Evolutionary conservation across 2,888 invertebrate species (phyloP).

Genomic region (Drosophila colorata): DNA sequence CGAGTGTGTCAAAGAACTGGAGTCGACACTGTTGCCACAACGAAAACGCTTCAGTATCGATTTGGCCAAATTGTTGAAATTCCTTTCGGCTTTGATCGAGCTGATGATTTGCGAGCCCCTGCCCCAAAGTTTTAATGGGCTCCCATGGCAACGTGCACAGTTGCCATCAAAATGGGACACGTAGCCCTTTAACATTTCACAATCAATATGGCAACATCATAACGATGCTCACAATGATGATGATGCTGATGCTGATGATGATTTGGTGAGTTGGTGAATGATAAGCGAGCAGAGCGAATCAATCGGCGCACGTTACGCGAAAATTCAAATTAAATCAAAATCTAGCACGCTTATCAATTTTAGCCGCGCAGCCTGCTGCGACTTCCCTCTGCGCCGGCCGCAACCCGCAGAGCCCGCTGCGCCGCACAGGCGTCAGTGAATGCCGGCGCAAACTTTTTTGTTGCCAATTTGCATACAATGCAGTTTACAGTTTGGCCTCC

Average conservation of each 20-base stretch:
- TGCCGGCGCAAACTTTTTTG: conserved; percentile 52
- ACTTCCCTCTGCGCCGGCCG: not conserved
- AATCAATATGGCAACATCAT: not conserved
- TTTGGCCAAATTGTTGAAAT: conserved; percentile 54
- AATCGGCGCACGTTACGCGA: conserved; percentile 27
- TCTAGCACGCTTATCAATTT: conserved; percentile 70
- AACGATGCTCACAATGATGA: conserved; percentile 2
- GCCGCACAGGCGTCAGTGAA: conserved; percentile 20
- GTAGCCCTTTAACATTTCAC: conserved; percentile 42
- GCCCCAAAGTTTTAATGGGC: conserved; percentile 64
- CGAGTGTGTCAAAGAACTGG: conserved; percentile 12
- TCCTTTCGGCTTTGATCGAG: conserved; percentile 27
- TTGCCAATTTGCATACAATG: conserved; percentile 74
- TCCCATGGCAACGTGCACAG: conserved; percentile 32
- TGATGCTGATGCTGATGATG: conserved; percentile 8
- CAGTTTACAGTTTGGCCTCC: conserved; percentile 52
- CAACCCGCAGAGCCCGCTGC: too few relatives aligned
- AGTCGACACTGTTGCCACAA: too few relatives aligned
- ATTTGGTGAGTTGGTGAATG: conserved; percentile 23
- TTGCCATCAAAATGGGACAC: conserved; percentile 49
- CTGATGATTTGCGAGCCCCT: conserved; percentile 16
- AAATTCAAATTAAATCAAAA: conserved; percentile 49
- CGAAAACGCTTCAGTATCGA: conserved; percentile 33
- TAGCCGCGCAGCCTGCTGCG: conserved; percentile 10
- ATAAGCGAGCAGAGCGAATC: conserved; percentile 33